Evolutionary conservation across 1,140 invertebrate species (phyloP).

Genomic region (Holcopasites calliopsidis): DNA sequence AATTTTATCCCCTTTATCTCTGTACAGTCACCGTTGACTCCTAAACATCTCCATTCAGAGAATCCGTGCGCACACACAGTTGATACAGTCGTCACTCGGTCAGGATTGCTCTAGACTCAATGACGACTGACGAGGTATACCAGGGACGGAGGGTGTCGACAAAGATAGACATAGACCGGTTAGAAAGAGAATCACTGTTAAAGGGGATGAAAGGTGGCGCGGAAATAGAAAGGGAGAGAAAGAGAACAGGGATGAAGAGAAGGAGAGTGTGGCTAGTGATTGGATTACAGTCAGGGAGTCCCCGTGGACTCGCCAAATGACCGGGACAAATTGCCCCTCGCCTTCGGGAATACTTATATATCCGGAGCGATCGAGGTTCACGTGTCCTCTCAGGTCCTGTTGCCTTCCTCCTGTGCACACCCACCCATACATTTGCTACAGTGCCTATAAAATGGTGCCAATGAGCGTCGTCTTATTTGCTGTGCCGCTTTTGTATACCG

Average conservation of each 20-base stretch:
- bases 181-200: conserved; percentile 12
- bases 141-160: conserved; percentile 32
- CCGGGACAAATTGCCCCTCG: conserved; percentile 81
- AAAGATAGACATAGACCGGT: conserved; percentile 3
- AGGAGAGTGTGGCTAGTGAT: conserved; percentile 78
- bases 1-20: background rate
- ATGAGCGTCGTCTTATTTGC: conserved; percentile 28
- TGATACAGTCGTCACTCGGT: conserved; percentile 55
- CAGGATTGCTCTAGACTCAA: conserved; percentile 60
- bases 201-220: background rate
- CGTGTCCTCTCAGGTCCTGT: conserved; percentile 62
- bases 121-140: conserved; percentile 41
- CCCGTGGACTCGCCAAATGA: conserved; percentile 79
- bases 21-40: conserved; percentile 1
- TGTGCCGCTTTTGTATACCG: background rate
- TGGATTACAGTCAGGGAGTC: conserved; percentile 80
- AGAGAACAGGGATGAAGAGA: conserved; percentile 55
- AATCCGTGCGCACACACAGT: conserved; percentile 40
- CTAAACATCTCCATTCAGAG: conserved; percentile 31
- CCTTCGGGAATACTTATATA: conserved; percentile 81
- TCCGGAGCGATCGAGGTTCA: conserved; percentile 75
- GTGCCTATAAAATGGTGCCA: conserved; percentile 35
- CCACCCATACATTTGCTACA: conserved; percentile 52
- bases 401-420: conserved; percentile 37
- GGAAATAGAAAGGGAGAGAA: conserved; percentile 1